Percentiles rank a stretch among this genome's conserved stretches.
Conservation (phyloP, 2,888 invertebrate genomes). For the Limenitis camilla region DNA sequence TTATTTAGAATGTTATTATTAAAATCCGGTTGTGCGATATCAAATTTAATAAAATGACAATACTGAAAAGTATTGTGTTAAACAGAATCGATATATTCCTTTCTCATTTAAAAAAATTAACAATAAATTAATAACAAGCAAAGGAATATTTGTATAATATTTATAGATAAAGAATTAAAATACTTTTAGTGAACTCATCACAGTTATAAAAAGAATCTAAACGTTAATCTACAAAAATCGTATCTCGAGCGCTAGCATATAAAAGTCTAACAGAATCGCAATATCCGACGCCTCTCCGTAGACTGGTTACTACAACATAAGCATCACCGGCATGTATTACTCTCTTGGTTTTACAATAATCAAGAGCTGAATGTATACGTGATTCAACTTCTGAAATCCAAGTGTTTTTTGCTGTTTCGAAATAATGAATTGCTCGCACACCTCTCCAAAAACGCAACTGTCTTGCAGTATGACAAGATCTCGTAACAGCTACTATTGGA, state of each 20-base stretch:
- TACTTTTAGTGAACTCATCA: too few species aligned
- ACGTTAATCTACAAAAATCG: slow-evolving; percentile 27
- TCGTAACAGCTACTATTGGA: slow-evolving; percentile 83
- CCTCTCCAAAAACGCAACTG: slow-evolving; percentile 73
- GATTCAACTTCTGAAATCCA: slow-evolving; percentile 57
- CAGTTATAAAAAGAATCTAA: too few species aligned
- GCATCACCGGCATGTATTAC: slow-evolving; percentile 57
- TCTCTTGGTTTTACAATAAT: slow-evolving; percentile 64
- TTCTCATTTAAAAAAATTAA: too few species aligned
- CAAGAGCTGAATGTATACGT: slow-evolving; percentile 53
- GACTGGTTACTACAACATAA: slow-evolving; percentile 56
- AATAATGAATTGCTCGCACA: slow-evolving; percentile 70
- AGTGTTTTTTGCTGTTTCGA: slow-evolving; percentile 44
- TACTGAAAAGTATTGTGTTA: too few species aligned
- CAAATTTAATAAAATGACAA: too few species aligned
- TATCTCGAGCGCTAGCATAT: slow-evolving; percentile 57
- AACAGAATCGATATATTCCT: too few species aligned
- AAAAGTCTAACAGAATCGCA: slow-evolving; percentile 57
- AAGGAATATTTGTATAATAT: too few species aligned
- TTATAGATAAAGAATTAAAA: too few species aligned
- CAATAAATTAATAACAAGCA: too few species aligned
- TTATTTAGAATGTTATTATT: too few species aligned
- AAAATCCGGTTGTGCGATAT: too few species aligned
- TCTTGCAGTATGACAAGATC: slow-evolving; percentile 79
- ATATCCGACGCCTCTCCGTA: slow-evolving; percentile 58